Evolutionary conservation across 2,113 vertebrate genomes (phyloP), one percentile per base, ranked within the genome.

Genomic region (Protomyctophum bolini): DNA sequence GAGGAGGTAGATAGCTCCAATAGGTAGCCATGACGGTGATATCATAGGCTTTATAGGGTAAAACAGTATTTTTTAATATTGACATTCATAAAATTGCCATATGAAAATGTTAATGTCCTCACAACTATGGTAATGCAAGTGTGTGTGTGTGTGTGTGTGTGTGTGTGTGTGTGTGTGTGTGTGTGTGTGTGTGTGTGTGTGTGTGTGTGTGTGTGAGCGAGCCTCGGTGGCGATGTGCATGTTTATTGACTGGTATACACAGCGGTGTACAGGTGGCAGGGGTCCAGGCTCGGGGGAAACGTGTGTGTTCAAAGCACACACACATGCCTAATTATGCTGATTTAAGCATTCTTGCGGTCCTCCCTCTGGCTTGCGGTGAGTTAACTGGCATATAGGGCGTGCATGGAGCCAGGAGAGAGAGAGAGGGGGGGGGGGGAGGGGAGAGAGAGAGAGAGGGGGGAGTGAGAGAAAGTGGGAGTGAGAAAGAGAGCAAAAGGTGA

Each of bases 241-340:
- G 88, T 91, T 89, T 92, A 89, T 90, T 91, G 86, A 91, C 84
- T 90, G 76, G 33, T 41, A 21, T 21, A 41, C 33, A 85, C 81
- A 85, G 86, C 78, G 77, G 84, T 82, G 84, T 76, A 80, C 84
- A 73, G 89, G 85, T 90, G 86, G 90, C 88, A 88, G 80, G 70
- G 86, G 84, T 91, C 87, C 88, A 90, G 89, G 81, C 88, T 81
- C 74, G 75, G 81, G 87, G 86, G 75, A 88, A 86, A 81, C 70
- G 86, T 88, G 91, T 88, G 90, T 92, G 89, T 91, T 89, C 89
- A 87, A 91, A 91, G 86, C 88, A 91, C 86, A 90, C 86, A 90
- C 89, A 89, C 85, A 81, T 77, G 84, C 86, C 84, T 91, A 90
- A 89, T 88, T 87, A 86, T 90, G 90, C 88, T 92, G 91, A 91